A percentile compares a stretch with the other conserved stretches of the same genome.
These are phyloP conservation scores for Muschampia plurimacula DNA, from an alignment of 2,888 invertebrate genomes.

Conservation along the genomic window DNA sequence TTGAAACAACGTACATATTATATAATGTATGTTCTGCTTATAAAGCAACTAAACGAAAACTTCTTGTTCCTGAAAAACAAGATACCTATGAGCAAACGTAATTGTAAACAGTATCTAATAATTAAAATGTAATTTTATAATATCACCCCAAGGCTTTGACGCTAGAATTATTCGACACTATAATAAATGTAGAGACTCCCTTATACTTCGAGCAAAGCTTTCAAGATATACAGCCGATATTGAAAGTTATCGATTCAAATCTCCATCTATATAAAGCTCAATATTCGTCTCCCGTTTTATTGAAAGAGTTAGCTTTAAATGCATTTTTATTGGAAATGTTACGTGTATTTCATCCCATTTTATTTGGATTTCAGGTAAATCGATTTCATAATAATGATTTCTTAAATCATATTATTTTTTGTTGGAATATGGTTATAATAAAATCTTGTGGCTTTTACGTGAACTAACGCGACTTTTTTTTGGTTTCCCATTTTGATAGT, in stretches of 20 bases:
- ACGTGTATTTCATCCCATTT: conserved; percentile 37
- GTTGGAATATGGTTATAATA: background rate
- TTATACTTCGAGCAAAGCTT: conserved; percentile 56
- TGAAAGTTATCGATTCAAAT: conserved; percentile 79
- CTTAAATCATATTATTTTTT: background rate
- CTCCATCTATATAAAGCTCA: conserved; percentile 58
- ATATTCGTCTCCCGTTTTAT: conserved; percentile 53
- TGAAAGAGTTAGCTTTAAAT: conserved; percentile 48
- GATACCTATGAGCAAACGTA: no score
- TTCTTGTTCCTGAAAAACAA: no score
- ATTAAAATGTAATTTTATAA: no score
- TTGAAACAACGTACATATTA: no score
- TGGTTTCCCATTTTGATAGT: no score
- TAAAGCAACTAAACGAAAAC: no score
- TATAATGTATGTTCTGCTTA: no score
- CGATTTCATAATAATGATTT: background rate
- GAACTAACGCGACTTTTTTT: no score
- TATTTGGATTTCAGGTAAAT: conserved; percentile 40
- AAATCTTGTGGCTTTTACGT: no score
- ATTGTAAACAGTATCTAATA: background rate
- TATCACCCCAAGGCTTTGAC: no score
- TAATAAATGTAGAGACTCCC: conserved; percentile 18
- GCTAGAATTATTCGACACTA: background rate
- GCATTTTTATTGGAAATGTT: conserved; percentile 39
- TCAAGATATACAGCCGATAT: conserved; percentile 70